Evolutionary conservation across 2,797 vertebrate species (phyloP).

Genomic region (Silurus lanzhouensis): DNA sequence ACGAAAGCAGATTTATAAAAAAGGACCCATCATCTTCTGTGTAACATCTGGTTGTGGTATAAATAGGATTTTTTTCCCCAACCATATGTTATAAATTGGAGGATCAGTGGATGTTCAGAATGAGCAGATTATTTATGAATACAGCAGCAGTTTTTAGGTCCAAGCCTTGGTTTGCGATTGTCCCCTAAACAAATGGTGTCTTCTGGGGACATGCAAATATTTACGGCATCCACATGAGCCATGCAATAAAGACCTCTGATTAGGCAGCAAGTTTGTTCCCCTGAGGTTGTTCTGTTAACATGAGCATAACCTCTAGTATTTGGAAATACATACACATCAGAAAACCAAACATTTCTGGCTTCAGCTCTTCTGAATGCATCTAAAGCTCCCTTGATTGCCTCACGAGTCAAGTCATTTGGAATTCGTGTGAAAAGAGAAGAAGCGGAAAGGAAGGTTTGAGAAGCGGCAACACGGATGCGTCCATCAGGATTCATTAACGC

Average conservation of each 20-base stretch:
- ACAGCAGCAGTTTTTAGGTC: not conserved
- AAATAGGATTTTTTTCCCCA: not conserved
- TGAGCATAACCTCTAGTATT: not conserved
- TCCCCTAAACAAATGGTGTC: not conserved
- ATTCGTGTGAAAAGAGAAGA: not conserved
- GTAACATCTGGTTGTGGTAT: not conserved
- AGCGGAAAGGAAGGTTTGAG: not conserved
- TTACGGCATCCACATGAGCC: not conserved
- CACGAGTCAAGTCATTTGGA: not conserved
- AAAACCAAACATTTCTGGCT: not conserved
- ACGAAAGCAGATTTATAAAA: not conserved
- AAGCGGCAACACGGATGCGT: not conserved
- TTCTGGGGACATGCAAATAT: not conserved
- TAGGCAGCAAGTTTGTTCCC: not conserved
- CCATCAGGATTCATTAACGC: slow-evolving; percentile 4
- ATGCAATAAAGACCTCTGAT: not conserved
- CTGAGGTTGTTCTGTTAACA: not conserved
- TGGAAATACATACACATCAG: not conserved
- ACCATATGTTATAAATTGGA: not conserved
- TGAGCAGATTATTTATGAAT: not conserved
- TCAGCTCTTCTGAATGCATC: not conserved
- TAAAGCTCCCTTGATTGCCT: not conserved
- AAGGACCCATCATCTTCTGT: not conserved
- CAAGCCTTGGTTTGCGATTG: not conserved
- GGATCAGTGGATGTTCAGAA: not conserved